Conservation (phyloP, 2,113 vertebrate genomes). For the Misgurnus anguillicaudatus region DNA sequence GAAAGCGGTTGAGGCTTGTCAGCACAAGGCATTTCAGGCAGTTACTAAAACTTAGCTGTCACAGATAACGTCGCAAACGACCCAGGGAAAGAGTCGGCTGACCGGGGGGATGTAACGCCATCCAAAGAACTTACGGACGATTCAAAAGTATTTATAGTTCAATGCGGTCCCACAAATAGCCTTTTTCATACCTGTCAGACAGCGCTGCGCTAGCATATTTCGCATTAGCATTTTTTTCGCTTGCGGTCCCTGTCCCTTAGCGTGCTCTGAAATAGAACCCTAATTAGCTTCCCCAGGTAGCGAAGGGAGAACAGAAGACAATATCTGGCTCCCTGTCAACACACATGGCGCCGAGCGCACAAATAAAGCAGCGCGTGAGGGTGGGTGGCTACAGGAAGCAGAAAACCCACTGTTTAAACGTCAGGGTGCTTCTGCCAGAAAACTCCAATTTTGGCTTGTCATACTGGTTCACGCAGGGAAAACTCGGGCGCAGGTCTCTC, state of each 20-base stretch:
- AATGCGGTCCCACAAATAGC: neutral
- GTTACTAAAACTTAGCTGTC: slow-evolving; percentile 20
- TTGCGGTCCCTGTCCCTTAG: slow-evolving; percentile 28
- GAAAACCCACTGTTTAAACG: slow-evolving; percentile 26
- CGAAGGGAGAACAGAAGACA: slow-evolving; percentile 34
- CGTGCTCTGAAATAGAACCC: slow-evolving; percentile 27
- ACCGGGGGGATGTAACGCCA: slow-evolving; percentile 14
- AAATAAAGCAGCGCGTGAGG: slow-evolving; percentile 39
- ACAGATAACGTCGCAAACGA: slow-evolving; percentile 18
- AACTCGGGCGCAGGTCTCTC: slow-evolving; percentile 8
- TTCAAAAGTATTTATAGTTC: slow-evolving; percentile 5
- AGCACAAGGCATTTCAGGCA: slow-evolving; percentile 32
- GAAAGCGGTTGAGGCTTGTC: slow-evolving; percentile 31
- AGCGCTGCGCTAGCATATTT: slow-evolving; percentile 17
- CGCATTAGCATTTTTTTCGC: slow-evolving; percentile 31
- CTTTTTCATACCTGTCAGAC: slow-evolving; percentile 13
- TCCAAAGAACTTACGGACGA: no score
- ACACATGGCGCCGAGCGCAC: slow-evolving; percentile 28
- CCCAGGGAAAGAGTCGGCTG: neutral
- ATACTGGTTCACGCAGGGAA: slow-evolving; percentile 15
- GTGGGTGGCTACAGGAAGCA: slow-evolving; percentile 33
- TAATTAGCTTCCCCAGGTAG: slow-evolving; percentile 51
- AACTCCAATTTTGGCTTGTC: slow-evolving; percentile 36
- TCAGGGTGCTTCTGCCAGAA: slow-evolving; percentile 28
- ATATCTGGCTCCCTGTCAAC: slow-evolving; percentile 44